phyloP scores from a whole-genome alignment of 2,797 vertebrate species.

The Chloroceryle amazona region DNA sequence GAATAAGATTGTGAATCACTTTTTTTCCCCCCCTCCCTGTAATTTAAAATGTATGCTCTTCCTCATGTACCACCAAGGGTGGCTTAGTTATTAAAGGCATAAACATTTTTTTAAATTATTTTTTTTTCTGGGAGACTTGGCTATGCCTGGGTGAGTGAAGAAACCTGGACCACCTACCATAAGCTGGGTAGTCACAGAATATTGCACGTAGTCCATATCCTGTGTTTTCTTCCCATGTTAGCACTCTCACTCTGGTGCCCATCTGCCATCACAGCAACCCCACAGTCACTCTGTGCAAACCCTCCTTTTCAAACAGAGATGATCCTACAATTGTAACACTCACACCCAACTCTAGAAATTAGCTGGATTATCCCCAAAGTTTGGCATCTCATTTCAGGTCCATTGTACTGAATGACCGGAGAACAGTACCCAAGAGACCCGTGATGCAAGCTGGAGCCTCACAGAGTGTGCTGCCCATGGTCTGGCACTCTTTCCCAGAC shows the following conservation, averaged over 20 bases:
- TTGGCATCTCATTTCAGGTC: neutral
- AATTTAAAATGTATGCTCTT: slow-evolving; percentile 67
- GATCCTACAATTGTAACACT: neutral
- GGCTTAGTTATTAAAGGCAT: slow-evolving; percentile 55
- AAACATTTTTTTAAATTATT: neutral
- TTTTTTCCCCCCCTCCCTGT: neutral
- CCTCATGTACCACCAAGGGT: slow-evolving; percentile 45
- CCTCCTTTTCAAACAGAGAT: neutral
- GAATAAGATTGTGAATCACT: slow-evolving; percentile 51
- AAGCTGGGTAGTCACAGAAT: neutral
- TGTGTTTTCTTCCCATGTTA: neutral
- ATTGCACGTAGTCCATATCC: neutral
- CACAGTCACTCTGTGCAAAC: neutral
- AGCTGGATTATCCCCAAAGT: neutral
- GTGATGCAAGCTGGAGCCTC: neutral
- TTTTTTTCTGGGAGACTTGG: neutral
- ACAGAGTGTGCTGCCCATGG: neutral
- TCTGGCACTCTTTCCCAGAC: neutral
- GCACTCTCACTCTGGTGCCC: neutral
- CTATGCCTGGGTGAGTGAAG: neutral
- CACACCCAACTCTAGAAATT: neutral
- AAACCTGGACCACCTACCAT: slow-evolving; percentile 67
- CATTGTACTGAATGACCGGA: neutral
- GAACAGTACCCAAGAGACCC: neutral
- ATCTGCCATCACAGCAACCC: neutral